A percentile compares a stretch with the other conserved stretches of the same genome.
phyloP scores from a whole-genome alignment of 2,797 vertebrate species.

The Myotis vivesi region DNA sequence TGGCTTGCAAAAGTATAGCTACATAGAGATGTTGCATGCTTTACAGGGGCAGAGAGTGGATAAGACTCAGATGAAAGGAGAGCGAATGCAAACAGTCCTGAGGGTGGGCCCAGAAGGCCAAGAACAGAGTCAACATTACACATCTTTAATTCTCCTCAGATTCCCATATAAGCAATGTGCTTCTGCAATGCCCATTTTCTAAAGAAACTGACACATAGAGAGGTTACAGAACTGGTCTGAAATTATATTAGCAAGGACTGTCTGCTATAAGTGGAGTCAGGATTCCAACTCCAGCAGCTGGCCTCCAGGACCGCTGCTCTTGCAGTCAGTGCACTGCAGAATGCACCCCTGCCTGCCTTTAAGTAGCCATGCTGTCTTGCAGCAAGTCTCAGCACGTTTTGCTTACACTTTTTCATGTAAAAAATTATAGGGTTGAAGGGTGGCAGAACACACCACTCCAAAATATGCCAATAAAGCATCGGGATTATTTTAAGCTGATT shows the following conservation, averaged over 20 bases:
- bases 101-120: background rate
- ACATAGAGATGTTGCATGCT: background rate
- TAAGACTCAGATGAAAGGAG: background rate
- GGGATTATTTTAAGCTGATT: background rate
- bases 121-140: background rate
- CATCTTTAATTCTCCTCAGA: background rate
- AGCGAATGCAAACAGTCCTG: background rate
- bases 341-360: background rate
- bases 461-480: background rate
- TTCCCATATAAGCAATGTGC: background rate
- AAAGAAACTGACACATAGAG: background rate
- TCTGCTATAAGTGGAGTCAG: background rate
- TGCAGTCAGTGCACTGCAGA: background rate
- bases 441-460: background rate
- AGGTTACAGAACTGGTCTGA: background rate
- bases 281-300: background rate
- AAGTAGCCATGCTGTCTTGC: background rate
- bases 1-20: background rate
- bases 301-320: background rate
- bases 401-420: background rate
- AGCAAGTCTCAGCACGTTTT: background rate
- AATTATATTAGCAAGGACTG: background rate
- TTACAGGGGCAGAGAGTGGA: background rate
- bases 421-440: background rate
- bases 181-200: background rate